Base-by-base conservation (phyloP, 1,140 invertebrate species). In the Branchinecta lynchi region DNA sequence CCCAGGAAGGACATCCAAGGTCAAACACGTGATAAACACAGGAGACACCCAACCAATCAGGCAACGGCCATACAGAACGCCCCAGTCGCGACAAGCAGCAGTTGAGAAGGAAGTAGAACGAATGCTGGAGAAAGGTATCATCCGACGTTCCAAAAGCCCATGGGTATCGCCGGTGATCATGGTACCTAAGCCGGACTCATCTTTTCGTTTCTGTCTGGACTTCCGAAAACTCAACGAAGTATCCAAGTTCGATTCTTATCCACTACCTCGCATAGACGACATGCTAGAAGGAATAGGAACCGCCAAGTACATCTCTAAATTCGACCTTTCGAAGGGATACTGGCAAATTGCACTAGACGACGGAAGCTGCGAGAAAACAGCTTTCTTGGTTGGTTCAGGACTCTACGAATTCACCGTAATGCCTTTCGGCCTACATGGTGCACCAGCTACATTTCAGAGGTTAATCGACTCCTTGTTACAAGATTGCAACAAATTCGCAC, bases 261-360 rank as follows among this genome's bases (percentile, higher is more conserved):
- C 84, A 0, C 66, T 85, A 8, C 82, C 82, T 7, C 75, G 78
- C 10, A 32, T 32, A 81, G 75, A 77, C 7, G 80, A 81, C 21
- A 74, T 77, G 66, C 73, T 84, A 12, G 78, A 83, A 72, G 76
- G 76, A 71, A 71, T 83, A 66, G 74, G 75, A 9, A 75, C 74
- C 3, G 71, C 74, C 8, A 76, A 75, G 66, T 81, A 78, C 72
- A 82, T 82, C 70, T 73, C 77, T 7, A 76, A 77, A 3, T 66
- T 83, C 15, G 79, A 83, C 76, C 70, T 81, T 5, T 74, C 74
- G 3, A 74, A 72, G 45, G 82, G 82, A 8, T 84, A 79, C 72
- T 80, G 79, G 72, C 82, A 84, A 72, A 75, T 84, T 8, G 73
- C 76, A 65, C 74, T 84, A 3, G 74, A 67, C 72, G 45, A 69